Base-by-base conservation (phyloP, 2,113 vertebrate species). In the Fulica atra region DNA sequence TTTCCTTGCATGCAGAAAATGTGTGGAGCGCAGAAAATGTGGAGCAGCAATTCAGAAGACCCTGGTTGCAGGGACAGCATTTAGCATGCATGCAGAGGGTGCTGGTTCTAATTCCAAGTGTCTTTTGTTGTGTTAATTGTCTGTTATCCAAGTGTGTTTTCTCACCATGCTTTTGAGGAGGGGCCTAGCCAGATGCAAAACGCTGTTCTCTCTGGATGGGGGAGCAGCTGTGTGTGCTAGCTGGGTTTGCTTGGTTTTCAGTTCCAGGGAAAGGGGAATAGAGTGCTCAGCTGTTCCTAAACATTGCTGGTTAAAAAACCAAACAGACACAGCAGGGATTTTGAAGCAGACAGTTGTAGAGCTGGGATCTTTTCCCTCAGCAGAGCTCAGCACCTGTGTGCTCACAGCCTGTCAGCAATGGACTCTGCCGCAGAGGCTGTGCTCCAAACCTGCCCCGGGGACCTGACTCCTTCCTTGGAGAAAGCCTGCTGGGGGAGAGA, bases 151-250 rank as follows among this genome's bases (percentile, higher is more conserved):
- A 83, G 38, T 42, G 50, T 40, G 26, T 57, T 89, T 92, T 92
- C 81, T 95, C 88, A 66, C 36, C 10, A 6, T 16, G 54, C 44
- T 93, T 91, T 92, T 31, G 61, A 94, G 86, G 86, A 73, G 60
- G 38, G 50, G 60, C 70, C 40, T 65, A 50, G 59, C 77, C 83
- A 85, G 66, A 83, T 88, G 79, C 54, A 63, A 86, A 87, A 18
- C n/a, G 4, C n/a, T 87, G 28, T 33, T 23, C 8, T 38, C 40
- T 13, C 50, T 70, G 50, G 36, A 20, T 26, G 64, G 91, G 81
- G 83, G 50, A 80, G 66, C 94, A 97, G 89, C 93, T 96, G 89
- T 89, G 84, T 92, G 50, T 54, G n/a, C 66, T 94, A 70, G 68
- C 71, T 83, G 71, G 31, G n/a, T 92, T 92, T 92, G 44, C 81